Percentiles rank a stretch among this genome's conserved stretches.
Conservation (phyloP, 2,113 vertebrate species). For the Stegostoma tigrinum region DNA sequence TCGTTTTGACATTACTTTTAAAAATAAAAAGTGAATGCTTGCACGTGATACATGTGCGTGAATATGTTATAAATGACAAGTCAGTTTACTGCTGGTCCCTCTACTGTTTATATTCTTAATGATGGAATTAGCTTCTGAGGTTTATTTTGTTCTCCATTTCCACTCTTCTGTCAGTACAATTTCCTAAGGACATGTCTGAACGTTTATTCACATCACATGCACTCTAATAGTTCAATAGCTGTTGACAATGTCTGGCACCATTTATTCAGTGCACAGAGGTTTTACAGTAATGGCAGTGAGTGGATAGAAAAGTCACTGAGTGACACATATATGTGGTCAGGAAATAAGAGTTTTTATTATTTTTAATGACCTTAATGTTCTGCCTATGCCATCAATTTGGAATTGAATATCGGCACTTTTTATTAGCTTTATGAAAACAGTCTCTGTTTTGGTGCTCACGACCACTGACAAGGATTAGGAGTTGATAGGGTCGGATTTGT, state of each 20-base stretch:
- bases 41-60: neutral
- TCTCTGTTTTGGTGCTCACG: neutral
- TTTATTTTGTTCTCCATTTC: neutral
- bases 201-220: neutral
- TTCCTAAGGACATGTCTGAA: neutral
- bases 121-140: neutral
- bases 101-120: neutral
- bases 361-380: neutral
- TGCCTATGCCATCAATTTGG: neutral
- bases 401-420: conserved; percentile 14
- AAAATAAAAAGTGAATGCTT: neutral
- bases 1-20: neutral
- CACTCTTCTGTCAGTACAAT: neutral
- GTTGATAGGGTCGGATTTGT: neutral
- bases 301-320: neutral
- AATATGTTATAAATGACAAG: neutral
- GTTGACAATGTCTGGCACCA: neutral
- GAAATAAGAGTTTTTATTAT: neutral
- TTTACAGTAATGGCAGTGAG: neutral
- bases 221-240: neutral
- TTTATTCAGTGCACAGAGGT: neutral
- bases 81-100: neutral
- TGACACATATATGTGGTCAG: neutral
- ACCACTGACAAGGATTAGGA: neutral
- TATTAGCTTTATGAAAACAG: neutral